These are phyloP conservation scores for Syndactyla subalaris DNA, from an alignment of 2,797 vertebrate species.

Conservation along the genomic window DNA sequence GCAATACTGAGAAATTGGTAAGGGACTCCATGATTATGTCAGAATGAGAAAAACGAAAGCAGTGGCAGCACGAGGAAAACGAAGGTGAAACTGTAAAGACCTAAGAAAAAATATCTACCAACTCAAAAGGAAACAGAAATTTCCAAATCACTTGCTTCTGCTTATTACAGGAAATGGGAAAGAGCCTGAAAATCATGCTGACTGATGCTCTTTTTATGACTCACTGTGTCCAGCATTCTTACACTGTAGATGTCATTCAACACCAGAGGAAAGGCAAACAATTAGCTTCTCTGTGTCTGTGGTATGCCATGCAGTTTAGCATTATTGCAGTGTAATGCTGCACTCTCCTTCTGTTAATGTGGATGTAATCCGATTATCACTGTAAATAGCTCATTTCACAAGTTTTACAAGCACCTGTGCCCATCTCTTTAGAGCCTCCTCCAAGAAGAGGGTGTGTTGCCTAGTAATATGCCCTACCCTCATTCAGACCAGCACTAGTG, in stretches of 20 bases:
- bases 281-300: background rate
- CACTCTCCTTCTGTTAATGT: background rate
- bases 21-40: background rate
- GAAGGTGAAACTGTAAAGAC: background rate
- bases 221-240: background rate
- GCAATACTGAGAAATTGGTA: background rate
- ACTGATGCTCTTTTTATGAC: background rate
- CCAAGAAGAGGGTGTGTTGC: background rate
- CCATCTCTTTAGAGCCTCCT: background rate
- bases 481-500: background rate
- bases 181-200: conserved; percentile 14
- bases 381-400: background rate
- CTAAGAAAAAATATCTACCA: background rate
- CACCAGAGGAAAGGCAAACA: background rate
- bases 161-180: conserved; percentile 17
- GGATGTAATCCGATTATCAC: background rate
- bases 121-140: background rate
- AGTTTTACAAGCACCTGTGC: background rate
- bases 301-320: background rate
- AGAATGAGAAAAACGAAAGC: background rate
- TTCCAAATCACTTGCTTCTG: background rate
- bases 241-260: background rate
- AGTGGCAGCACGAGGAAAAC: background rate
- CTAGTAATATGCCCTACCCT: background rate
- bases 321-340: background rate